Evolutionary conservation across 92 coral and sea anemone species (phyloP).

Genomic region (Porites cylindrica): DNA sequence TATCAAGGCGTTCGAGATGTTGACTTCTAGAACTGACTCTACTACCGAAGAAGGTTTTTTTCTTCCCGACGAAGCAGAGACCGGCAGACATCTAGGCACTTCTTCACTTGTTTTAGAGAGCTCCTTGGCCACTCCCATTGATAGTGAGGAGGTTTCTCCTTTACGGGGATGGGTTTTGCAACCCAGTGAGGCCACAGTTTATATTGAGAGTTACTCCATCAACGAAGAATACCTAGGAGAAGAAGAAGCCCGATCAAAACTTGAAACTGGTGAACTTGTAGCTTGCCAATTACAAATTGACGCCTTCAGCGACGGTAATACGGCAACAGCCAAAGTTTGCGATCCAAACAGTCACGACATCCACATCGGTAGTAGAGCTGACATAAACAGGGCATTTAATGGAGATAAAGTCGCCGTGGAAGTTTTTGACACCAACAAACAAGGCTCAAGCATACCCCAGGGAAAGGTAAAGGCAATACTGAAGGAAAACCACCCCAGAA

Average conservation of each 20-base stretch:
- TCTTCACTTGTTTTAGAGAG: conserved; percentile 29
- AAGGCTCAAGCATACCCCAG: conserved; percentile 32
- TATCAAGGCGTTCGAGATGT: conserved; percentile 84
- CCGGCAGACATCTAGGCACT: neutral
- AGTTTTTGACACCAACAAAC: conserved; percentile 29
- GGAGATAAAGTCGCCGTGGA: conserved; percentile 90
- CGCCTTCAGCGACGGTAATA: conserved; percentile 69
- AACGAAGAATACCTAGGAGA: conserved; percentile 64
- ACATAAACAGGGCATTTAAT: conserved; percentile 90
- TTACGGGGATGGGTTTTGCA: conserved; percentile 82
- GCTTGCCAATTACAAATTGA: conserved; percentile 73
- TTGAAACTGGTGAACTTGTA: conserved; percentile 64
- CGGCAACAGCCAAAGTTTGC: conserved; percentile 74
- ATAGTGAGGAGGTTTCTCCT: neutral
- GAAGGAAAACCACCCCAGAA: conserved; percentile 79
- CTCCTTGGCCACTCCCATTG: neutral
- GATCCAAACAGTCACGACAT: conserved; percentile 70
- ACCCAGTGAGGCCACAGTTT: conserved; percentile 70
- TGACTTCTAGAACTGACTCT: conserved; percentile 30
- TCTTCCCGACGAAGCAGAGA: neutral
- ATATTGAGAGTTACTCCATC: conserved; percentile 59
- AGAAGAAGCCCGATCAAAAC: conserved; percentile 56
- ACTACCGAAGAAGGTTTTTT: neutral
- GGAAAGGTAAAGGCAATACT: conserved; percentile 86
- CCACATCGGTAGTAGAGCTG: conserved; percentile 64